These are phyloP conservation scores for Hormaphis cornu DNA, from an alignment of 1,140 invertebrate species.

Conservation along the genomic window DNA sequence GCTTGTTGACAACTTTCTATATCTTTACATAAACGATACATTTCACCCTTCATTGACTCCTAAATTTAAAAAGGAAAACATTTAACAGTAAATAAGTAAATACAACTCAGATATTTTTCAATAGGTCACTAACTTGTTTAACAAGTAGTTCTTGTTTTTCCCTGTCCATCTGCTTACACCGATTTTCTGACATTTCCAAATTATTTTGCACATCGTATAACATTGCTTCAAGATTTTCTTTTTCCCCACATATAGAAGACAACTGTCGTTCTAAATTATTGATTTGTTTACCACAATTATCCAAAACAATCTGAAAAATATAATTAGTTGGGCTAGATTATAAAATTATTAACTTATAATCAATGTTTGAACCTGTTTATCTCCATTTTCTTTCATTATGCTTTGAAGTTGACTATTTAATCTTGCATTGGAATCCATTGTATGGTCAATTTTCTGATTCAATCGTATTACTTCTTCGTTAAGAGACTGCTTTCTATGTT, in stretches of 20 bases:
- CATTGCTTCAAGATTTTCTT: slow-evolving; percentile 69
- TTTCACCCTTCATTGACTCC: slow-evolving; percentile 60
- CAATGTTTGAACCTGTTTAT: slow-evolving; percentile 55
- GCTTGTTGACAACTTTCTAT: slow-evolving; percentile 64
- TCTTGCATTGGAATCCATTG: slow-evolving; percentile 63
- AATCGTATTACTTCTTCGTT: slow-evolving; percentile 65
- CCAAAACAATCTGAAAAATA: slow-evolving; percentile 54
- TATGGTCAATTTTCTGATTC: slow-evolving; percentile 64
- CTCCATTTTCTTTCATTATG: slow-evolving; percentile 69
- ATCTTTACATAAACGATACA: slow-evolving; percentile 59
- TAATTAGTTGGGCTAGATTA: background rate
- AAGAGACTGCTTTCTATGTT: slow-evolving; percentile 63
- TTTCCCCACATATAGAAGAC: slow-evolving; percentile 59
- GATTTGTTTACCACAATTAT: slow-evolving; percentile 66
- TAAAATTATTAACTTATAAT: background rate
- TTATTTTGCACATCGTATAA: slow-evolving; percentile 70
- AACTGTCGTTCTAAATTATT: slow-evolving; percentile 64
- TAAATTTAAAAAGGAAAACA: slow-evolving; percentile 25
- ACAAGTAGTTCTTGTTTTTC: slow-evolving; percentile 65
- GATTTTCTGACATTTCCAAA: slow-evolving; percentile 60
- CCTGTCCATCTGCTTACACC: slow-evolving; percentile 60
- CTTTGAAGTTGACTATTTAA: slow-evolving; percentile 68
- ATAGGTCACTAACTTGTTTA: slow-evolving; percentile 48
- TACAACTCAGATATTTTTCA: background rate
- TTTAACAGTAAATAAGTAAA: background rate